phyloP scores from a whole-genome alignment of 1,140 invertebrate species.

The Drosophila santomea region DNA sequence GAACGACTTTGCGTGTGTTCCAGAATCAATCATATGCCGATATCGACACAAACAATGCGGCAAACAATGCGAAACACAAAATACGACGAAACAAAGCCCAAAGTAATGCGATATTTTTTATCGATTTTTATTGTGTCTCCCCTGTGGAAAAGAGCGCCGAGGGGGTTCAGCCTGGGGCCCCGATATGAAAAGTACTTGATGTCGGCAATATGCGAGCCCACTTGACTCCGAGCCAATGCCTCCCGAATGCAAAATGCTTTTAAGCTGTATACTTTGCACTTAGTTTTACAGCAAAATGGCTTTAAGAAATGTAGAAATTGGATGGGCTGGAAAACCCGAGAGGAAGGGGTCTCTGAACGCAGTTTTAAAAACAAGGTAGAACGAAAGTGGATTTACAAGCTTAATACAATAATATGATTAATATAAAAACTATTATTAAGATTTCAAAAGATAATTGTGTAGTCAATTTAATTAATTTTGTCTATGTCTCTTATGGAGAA shows the following conservation, averaged over 20 bases:
- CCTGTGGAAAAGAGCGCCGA: not conserved
- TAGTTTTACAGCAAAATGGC: slow-evolving; percentile 6
- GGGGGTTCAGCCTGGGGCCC: slow-evolving; percentile 1
- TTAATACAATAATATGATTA: no score
- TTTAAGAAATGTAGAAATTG: slow-evolving; percentile 3
- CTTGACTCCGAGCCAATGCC: slow-evolving; percentile 53
- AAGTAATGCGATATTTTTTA: slow-evolving; percentile 78
- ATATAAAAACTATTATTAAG: no score
- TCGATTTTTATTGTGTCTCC: slow-evolving; percentile 67
- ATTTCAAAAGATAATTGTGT: not conserved
- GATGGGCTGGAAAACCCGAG: not conserved
- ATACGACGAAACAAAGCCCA: slow-evolving; percentile 58
- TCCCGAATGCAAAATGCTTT: slow-evolving; percentile 36
- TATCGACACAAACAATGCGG: slow-evolving; percentile 61
- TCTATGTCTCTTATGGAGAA: not conserved
- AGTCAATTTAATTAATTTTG: no score
- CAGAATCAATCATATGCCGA: slow-evolving; percentile 79
- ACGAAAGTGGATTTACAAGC: no score
- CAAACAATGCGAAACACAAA: slow-evolving; percentile 20
- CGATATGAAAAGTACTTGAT: slow-evolving; percentile 69
- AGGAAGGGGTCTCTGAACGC: not conserved
- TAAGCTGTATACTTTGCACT: slow-evolving; percentile 6
- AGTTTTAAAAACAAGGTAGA: no score
- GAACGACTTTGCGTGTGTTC: slow-evolving; percentile 46
- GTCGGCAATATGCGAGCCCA: slow-evolving; percentile 67